A percentile compares a stretch with the other conserved stretches of the same genome.
Evolutionary conservation across 2,113 vertebrate species (phyloP).

Genomic region (Strigops habroptila): DNA sequence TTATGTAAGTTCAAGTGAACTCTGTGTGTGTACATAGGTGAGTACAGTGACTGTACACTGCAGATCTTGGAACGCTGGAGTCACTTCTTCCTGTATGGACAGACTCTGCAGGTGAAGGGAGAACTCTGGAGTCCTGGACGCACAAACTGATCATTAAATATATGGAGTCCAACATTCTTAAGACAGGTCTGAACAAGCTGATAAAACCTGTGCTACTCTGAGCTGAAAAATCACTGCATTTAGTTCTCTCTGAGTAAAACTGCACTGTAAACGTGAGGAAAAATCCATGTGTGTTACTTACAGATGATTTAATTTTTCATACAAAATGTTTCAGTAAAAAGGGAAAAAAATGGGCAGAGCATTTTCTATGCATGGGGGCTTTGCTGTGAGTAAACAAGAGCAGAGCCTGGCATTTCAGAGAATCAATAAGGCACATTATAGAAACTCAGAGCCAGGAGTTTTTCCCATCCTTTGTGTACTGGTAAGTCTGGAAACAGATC

Average conservation of each 20-base stretch:
- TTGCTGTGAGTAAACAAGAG: constrained; percentile 5
- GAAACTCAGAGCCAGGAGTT: not conserved
- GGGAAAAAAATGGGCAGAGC: not conserved
- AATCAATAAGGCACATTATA: constrained; percentile 1
- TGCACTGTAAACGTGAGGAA: not conserved
- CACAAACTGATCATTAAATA: not conserved
- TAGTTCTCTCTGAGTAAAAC: not conserved
- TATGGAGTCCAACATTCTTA: not conserved
- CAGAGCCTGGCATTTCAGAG: constrained; percentile 2
- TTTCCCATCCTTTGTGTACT: constrained; percentile 27
- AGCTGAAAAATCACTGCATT: not conserved
- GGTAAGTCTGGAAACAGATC: constrained; percentile 26
- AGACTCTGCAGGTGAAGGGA: not conserved
- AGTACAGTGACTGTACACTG: not conserved
- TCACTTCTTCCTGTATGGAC: not conserved
- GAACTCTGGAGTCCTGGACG: not conserved
- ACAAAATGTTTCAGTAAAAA: not conserved
- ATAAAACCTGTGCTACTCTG: not conserved
- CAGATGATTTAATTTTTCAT: not conserved
- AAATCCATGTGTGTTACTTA: not conserved
- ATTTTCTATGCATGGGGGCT: not conserved
- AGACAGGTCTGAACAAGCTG: not conserved
- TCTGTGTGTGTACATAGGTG: not conserved
- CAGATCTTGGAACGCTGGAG: accelerated
- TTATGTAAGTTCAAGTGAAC: not conserved